Base-by-base conservation (phyloP, 1,140 invertebrate species). In the Arion vulgaris region DNA sequence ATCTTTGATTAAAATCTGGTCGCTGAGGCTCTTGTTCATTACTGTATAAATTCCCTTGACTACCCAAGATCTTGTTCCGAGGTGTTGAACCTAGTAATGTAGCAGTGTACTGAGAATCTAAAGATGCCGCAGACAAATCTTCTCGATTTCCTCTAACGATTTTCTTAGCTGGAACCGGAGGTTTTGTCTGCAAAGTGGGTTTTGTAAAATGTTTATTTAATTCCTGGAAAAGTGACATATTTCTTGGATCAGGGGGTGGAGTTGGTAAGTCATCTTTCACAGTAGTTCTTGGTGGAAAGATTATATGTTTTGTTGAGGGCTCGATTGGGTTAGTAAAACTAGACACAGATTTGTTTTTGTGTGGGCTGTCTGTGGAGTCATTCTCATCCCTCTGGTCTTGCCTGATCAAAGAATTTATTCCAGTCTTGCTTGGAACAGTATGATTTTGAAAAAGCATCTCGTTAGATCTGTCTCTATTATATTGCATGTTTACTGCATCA, bases 301-400 rank as follows among this genome's bases (percentile, higher is more conserved):
- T 19, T 19, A n/a, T 80, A 36, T 49, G 71, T 72, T 83, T 83
- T 5, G 72, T 62, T 45, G 85, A 82, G 39, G 80, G 32, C 45
- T 77, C 41, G 0, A 74, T n/a, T 0, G 85, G 83, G 66, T 51
- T 77, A 34, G 81, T 85, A 71, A 89, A 89, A 82, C 88, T 90
- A 19, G 88, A 86, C 79, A 88, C 80, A 57, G 87, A 86, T 32
- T 57, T 53, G 66, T 28, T 73, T 68, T 28, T 77, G 19, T 69
- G 38, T 28, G 68, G n/a, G 26, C 11, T 38, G 17, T 41, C 66
- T n/a, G 32, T n/a, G 17, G 2, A 9, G 69, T 80, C 68, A 51
- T 7, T 51, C 36, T 69, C 39, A 17, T 49, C 41, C 17, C 26
- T 57, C 53, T 57, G 51, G 23, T 28, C 1, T 11, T 23, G 4